Evolutionary conservation across 1,140 invertebrate genomes (phyloP).

Genomic region (Drosophila gunungcola): DNA sequence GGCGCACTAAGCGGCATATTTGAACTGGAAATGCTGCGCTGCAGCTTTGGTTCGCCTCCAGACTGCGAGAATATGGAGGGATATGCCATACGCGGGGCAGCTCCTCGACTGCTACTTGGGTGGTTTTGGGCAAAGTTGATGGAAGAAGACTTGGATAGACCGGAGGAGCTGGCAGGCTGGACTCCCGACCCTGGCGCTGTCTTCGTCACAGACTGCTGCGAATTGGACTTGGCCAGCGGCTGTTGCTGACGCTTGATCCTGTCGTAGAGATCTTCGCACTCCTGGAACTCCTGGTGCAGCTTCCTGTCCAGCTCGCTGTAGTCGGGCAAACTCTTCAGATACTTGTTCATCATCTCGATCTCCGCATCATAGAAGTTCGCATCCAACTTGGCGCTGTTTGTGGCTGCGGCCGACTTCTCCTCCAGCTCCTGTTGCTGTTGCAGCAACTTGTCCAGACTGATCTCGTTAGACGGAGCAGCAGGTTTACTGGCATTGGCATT

Average conservation of each 20-base stretch:
- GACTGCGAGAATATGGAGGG: conserved; percentile 77
- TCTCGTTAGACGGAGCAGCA: conserved; percentile 16
- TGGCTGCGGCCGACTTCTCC: conserved; percentile 71
- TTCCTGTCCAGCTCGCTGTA: conserved; percentile 83
- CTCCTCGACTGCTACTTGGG: conserved; percentile 5
- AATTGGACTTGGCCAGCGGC: conserved; percentile 76
- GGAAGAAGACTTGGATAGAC: conserved; percentile 68
- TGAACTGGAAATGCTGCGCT: conserved; percentile 79
- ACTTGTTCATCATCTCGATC: conserved; percentile 85
- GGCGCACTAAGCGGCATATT: conserved; percentile 65
- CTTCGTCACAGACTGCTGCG: conserved; percentile 63
- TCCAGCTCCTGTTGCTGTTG: conserved; percentile 77
- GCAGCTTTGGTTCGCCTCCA: conserved; percentile 62
- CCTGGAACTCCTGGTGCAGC: conserved; percentile 81
- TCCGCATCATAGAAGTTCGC: conserved; percentile 83
- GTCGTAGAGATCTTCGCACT: conserved; percentile 83
- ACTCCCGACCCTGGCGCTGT: conserved; percentile 1
- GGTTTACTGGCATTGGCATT: conserved; percentile 9
- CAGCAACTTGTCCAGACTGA: conserved; percentile 71
- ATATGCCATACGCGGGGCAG: conserved; percentile 61
- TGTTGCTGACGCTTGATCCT: conserved; percentile 70
- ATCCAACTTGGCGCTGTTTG: conserved; percentile 70
- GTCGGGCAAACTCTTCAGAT: conserved; percentile 83
- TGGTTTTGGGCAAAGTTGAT: conserved; percentile 67
- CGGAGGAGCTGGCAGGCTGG: conserved; percentile 5